A percentile compares a stretch with the other conserved stretches of the same genome.
Conservation (phyloP, 35 echinoderm and acorn worm genomes). For the Strongylocentrotus purpuratus region DNA sequence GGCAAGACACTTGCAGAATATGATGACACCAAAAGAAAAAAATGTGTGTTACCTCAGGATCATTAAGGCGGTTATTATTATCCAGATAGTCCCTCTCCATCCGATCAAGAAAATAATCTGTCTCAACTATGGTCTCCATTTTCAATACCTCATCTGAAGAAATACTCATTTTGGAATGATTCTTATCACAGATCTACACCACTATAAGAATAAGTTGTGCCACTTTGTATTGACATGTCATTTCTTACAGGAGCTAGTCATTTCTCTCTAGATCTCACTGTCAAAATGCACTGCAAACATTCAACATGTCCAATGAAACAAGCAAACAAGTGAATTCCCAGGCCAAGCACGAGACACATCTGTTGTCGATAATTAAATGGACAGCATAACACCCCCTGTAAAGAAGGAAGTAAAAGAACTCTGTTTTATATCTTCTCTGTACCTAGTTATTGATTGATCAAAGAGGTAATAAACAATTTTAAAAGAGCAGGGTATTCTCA, state of each 20-base stretch:
- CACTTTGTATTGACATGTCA: not conserved
- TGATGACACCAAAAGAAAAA: not conserved
- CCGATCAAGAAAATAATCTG: not conserved
- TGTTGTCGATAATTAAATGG: not conserved
- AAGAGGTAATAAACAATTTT: not conserved
- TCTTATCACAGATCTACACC: not conserved
- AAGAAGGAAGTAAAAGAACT: not conserved
- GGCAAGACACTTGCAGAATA: not conserved
- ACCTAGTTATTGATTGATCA: conserved; percentile 12
- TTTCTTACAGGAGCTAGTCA: not conserved
- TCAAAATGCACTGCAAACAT: not conserved
- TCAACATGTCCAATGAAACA: not conserved
- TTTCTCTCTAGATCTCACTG: not conserved
- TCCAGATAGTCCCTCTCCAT: not conserved
- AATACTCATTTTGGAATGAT: not conserved
- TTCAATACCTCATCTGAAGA: not conserved
- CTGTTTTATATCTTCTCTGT: not conserved
- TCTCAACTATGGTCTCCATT: not conserved
- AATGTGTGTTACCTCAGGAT: not conserved
- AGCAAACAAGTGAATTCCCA: not conserved
- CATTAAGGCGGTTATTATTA: not conserved
- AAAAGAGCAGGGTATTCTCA: not conserved
- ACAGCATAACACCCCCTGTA: not conserved
- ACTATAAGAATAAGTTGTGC: not conserved
- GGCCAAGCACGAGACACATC: not conserved